phyloP scores from a whole-genome alignment of 2,888 invertebrate genomes.

The Taphrorychus bicolor region DNA sequence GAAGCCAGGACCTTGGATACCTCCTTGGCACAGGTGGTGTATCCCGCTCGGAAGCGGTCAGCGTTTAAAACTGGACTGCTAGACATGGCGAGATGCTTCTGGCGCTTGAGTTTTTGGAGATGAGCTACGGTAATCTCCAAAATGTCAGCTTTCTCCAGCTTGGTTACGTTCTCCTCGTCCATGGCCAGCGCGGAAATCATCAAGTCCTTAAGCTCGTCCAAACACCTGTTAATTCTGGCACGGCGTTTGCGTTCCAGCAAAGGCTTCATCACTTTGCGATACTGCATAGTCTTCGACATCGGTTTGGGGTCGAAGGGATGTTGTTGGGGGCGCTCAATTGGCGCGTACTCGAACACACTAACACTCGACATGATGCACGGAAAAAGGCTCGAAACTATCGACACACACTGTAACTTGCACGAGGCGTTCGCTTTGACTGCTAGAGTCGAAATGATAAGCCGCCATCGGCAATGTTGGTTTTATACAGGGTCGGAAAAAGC shows the following conservation, averaged over 20 bases:
- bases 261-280: slow-evolving; percentile 94
- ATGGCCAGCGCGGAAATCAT: slow-evolving; percentile 86
- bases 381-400: slow-evolving; percentile 58
- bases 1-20: slow-evolving; percentile 85
- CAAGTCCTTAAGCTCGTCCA: slow-evolving; percentile 88
- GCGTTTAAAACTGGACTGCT: slow-evolving; percentile 74
- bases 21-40: slow-evolving; percentile 87
- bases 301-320: slow-evolving; percentile 44
- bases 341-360: slow-evolving; percentile 52
- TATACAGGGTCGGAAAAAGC: slow-evolving; percentile 64
- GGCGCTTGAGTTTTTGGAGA: slow-evolving; percentile 80
- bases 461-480: slow-evolving; percentile 62
- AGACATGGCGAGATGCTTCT: slow-evolving; percentile 69
- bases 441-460: slow-evolving; percentile 59
- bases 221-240: slow-evolving; percentile 88
- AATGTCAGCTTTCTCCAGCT: slow-evolving; percentile 88
- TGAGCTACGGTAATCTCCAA: slow-evolving; percentile 85
- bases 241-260: slow-evolving; percentile 88
- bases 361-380: slow-evolving; percentile 55
- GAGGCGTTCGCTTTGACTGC: slow-evolving; percentile 51
- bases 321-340: slow-evolving; percentile 41
- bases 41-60: slow-evolving; percentile 85
- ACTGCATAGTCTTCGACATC: slow-evolving; percentile 90
- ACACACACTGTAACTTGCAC: slow-evolving; percentile 4
- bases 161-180: slow-evolving; percentile 87